These are phyloP conservation scores for Damaliscus lunatus DNA, from an alignment of 2,113 vertebrate species.

Conservation along the genomic window DNA sequence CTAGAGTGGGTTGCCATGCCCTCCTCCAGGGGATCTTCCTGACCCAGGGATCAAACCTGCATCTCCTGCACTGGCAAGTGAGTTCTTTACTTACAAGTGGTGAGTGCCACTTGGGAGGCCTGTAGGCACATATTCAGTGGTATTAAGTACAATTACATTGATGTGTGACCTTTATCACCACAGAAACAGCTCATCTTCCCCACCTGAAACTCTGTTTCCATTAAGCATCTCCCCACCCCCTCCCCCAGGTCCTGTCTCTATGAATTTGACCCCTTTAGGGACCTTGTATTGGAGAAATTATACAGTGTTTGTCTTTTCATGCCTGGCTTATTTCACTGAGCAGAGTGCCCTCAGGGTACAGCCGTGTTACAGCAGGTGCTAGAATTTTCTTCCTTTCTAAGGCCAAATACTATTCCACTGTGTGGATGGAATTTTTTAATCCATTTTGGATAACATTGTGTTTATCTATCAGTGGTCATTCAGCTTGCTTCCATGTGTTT, in stretches of 20 bases:
- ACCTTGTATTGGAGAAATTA: neutral
- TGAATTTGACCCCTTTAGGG: neutral
- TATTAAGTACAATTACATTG: rapidly evolving
- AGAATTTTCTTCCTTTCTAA: neutral
- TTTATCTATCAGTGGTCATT: neutral
- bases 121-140: neutral
- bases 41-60: neutral
- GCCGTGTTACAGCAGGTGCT: rapidly evolving
- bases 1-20: neutral
- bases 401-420: neutral
- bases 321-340: neutral
- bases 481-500: neutral
- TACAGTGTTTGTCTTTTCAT: neutral
- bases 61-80: neutral
- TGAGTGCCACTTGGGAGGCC: neutral
- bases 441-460: neutral
- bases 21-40: neutral
- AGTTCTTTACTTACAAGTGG: neutral
- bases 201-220: neutral
- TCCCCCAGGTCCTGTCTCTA: neutral
- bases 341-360: neutral
- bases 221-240: neutral
- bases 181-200: neutral
- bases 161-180: neutral
- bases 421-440: too few relatives aligned